phyloP scores from a whole-genome alignment of 1,140 invertebrate genomes.

The Campodea augens region DNA sequence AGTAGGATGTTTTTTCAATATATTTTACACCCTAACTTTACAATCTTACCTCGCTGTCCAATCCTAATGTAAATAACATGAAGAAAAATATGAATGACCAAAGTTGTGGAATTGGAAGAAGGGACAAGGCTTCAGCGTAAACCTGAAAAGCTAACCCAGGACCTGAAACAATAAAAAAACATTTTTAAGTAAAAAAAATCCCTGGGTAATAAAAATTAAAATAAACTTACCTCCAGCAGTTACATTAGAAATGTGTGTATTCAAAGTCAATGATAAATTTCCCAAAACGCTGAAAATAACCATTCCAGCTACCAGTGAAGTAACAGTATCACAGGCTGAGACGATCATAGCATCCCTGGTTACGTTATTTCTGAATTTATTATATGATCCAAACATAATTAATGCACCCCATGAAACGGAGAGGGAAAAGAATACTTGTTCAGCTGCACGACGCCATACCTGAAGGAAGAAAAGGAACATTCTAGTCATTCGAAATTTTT shows the following conservation, averaged over 20 bases:
- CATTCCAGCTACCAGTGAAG: constrained; percentile 24
- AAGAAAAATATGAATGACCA: no score
- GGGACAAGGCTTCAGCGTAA: no score
- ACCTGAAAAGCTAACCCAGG: no score
- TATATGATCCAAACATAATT: constrained; percentile 29
- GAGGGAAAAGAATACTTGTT: constrained; percentile 27
- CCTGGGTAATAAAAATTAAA: no score
- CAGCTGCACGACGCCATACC: constrained; percentile 26
- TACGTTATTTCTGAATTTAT: constrained; percentile 26
- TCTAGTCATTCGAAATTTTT: background rate
- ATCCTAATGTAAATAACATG: no score
- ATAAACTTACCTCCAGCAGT: constrained; percentile 6
- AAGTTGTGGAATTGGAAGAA: no score
- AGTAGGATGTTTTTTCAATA: no score
- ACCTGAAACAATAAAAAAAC: no score
- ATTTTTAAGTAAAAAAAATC: no score
- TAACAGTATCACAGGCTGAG: constrained; percentile 23
- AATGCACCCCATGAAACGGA: constrained; percentile 26
- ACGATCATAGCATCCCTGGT: constrained; percentile 25
- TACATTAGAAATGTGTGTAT: constrained; percentile 13
- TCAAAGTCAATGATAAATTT: constrained; percentile 19
- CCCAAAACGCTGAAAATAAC: constrained; percentile 27
- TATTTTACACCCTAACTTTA: no score
- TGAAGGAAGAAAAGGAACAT: constrained; percentile 6
- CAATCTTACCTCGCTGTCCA: no score